A percentile compares a stretch with the other conserved stretches of the same genome.
phyloP scores from a whole-genome alignment of 1,140 invertebrate genomes.

The Macrostomum lignano region DNA sequence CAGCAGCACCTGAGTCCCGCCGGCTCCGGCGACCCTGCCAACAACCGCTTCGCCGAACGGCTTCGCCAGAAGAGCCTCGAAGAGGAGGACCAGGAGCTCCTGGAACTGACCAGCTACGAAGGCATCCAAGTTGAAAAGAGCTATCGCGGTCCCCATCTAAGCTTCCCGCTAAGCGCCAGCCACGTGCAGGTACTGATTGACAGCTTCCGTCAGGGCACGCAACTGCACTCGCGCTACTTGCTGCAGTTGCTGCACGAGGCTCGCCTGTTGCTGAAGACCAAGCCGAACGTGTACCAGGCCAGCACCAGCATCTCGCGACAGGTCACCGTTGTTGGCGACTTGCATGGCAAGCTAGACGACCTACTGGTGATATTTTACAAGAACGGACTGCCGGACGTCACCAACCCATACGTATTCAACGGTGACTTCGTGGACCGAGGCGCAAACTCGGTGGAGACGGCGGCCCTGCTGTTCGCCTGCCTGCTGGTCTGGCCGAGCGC shows the following conservation, averaged over 20 bases:
- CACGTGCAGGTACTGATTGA: constrained; percentile 48
- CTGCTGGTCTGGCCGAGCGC: constrained; percentile 49
- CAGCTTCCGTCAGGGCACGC: constrained; percentile 39
- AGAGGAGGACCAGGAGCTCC: constrained; percentile 15
- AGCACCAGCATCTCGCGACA: constrained; percentile 54
- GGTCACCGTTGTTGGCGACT: constrained; percentile 62
- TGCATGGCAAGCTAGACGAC: constrained; percentile 68
- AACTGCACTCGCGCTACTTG: constrained; percentile 49
- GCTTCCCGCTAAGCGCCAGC: constrained; percentile 40
- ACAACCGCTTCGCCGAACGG: too few species aligned
- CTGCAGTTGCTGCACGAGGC: constrained; percentile 47
- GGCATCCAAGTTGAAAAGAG: constrained; percentile 28
- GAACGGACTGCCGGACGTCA: constrained; percentile 51
- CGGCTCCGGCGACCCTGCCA: too few species aligned
- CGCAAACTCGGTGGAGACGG: constrained; percentile 97
- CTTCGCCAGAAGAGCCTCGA: too few species aligned
- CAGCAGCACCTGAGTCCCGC: too few species aligned
- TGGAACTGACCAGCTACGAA: constrained; percentile 16
- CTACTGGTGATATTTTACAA: constrained; percentile 62
- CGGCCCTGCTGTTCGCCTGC: constrained; percentile 50
- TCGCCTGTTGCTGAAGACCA: constrained; percentile 38
- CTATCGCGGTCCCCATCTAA: constrained; percentile 41
- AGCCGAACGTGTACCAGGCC: constrained; percentile 49
- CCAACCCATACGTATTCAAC: constrained; percentile 86
- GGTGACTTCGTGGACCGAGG: constrained; percentile 97